Conservation (phyloP, 2,113 vertebrate species). For the Anoura caudifer region DNA sequence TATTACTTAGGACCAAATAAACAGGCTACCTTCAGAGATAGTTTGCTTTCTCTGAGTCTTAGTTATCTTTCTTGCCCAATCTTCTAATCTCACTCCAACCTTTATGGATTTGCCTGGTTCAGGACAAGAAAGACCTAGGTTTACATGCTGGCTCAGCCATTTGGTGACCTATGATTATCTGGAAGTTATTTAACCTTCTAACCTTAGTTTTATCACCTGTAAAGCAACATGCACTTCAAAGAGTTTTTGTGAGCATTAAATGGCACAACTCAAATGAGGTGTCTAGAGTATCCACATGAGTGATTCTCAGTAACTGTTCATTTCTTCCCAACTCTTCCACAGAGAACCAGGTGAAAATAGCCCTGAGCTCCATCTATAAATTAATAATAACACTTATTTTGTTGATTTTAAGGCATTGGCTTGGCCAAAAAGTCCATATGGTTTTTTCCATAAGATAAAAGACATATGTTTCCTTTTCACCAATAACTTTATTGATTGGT, state of each 20-base stretch:
- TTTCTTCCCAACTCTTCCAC: not conserved
- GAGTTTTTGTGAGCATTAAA: not conserved
- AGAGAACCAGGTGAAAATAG: not conserved
- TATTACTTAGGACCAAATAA: not conserved
- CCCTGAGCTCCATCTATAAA: not conserved
- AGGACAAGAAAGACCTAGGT: not conserved
- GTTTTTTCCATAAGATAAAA: too few species aligned
- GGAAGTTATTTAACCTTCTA: not conserved
- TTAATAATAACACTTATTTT: not conserved
- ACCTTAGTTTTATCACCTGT: not conserved
- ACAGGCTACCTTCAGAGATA: not conserved
- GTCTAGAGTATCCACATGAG: not conserved
- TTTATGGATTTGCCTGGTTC: not conserved
- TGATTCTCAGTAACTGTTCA: not conserved
- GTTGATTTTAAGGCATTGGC: not conserved
- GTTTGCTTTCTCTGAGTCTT: not conserved
- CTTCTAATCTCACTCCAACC: not conserved
- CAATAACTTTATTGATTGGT: too few species aligned
- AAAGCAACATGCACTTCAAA: not conserved
- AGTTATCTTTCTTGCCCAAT: not conserved
- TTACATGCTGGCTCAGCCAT: not conserved
- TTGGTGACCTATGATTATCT: not conserved
- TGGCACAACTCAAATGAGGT: not conserved
- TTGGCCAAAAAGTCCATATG: too few species aligned
- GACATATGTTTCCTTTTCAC: too few species aligned